Conservation (phyloP, 2,888 invertebrate species). For the Cyrtodaria siliqua region DNA sequence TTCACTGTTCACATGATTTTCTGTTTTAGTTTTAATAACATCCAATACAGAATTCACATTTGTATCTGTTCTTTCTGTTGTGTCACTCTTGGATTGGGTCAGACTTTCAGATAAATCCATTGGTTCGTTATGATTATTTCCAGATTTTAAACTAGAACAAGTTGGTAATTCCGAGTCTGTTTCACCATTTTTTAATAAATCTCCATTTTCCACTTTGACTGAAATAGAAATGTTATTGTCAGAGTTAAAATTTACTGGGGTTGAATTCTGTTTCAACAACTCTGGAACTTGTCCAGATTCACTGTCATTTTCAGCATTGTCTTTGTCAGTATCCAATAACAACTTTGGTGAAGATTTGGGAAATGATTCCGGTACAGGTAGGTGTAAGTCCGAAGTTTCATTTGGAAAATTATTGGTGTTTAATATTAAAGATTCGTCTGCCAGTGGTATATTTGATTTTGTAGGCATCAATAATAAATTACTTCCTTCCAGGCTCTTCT, state of each 20-base stretch:
- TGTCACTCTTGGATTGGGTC: constrained; percentile 64
- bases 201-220: too few species aligned
- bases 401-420: constrained; percentile 13
- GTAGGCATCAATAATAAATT: constrained; percentile 1
- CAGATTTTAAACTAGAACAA: neutral
- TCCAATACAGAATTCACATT: too few species aligned
- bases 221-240: too few species aligned
- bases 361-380: constrained; percentile 18
- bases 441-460: neutral
- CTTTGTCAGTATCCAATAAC: neutral
- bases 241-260: too few species aligned
- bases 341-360: constrained; percentile 29
- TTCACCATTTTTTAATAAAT: too few species aligned
- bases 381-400: constrained; percentile 14
- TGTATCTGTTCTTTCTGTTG: constrained; percentile 72
- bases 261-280: too few species aligned
- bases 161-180: too few species aligned
- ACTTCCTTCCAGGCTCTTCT: neutral
- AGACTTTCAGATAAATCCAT: constrained; percentile 13
- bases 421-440: neutral
- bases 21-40: too few species aligned
- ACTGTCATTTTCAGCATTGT: neutral
- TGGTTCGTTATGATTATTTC: neutral
- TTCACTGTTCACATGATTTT: constrained; percentile 30
- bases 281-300: too few species aligned